Evolutionary conservation across 2,113 vertebrate species (phyloP).

Genomic region (Machaerirhynchus nigripectus): DNA sequence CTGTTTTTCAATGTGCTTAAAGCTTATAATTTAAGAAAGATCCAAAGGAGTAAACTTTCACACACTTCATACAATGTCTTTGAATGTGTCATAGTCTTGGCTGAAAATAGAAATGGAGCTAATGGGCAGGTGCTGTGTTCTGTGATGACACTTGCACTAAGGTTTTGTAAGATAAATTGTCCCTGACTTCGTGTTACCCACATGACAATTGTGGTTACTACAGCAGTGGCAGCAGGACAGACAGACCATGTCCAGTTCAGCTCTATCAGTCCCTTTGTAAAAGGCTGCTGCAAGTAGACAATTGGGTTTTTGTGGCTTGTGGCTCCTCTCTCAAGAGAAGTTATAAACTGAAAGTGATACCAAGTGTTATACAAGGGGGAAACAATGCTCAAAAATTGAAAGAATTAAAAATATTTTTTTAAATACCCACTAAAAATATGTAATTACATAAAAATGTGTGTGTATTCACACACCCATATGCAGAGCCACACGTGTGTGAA

Average conservation of each 20-base stretch:
- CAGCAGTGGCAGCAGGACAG: background rate
- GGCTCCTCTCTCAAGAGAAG: constrained; percentile 17
- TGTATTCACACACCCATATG: background rate
- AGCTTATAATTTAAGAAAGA: background rate
- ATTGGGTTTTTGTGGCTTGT: constrained; percentile 21
- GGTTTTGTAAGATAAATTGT: background rate
- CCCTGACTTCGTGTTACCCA: background rate
- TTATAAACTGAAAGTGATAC: constrained; percentile 27
- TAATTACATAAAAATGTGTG: background rate
- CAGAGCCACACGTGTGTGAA: background rate
- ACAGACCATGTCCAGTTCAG: constrained; percentile 9
- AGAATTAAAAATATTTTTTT: background rate
- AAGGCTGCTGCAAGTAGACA: background rate
- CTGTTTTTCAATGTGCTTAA: background rate
- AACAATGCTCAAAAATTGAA: background rate
- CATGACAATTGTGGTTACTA: background rate
- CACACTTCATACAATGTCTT: background rate
- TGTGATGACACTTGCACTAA: background rate
- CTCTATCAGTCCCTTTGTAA: constrained; percentile 11
- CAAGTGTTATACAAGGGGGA: background rate
- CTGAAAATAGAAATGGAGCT: background rate
- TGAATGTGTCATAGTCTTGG: background rate
- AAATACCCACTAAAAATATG: background rate
- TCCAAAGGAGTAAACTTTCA: background rate
- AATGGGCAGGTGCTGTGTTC: background rate